Percentiles rank a stretch among this genome's conserved stretches.
Conservation (phyloP, 35 echinoderm and acorn worm genomes). For the Heliocidaris erythrogramma region DNA sequence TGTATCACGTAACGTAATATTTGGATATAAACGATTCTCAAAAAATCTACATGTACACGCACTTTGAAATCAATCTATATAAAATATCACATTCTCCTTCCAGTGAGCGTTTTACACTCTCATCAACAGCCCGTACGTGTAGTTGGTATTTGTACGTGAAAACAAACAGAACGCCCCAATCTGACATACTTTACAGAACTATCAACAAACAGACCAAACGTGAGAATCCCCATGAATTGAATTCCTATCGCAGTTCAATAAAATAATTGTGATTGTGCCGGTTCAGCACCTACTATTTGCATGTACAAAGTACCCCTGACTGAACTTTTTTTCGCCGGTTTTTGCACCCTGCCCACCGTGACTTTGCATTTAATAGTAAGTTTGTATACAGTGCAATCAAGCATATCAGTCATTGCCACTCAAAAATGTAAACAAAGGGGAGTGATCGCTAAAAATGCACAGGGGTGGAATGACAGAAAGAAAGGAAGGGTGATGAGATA, state of each 20-base stretch:
- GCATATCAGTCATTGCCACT: neutral
- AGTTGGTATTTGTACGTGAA: neutral
- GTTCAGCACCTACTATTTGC: neutral
- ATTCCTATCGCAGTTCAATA: neutral
- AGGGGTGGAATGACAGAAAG: neutral
- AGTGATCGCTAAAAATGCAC: neutral
- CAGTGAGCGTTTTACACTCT: no score
- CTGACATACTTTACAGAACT: neutral
- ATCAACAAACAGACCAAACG: neutral
- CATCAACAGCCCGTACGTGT: neutral
- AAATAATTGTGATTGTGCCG: neutral
- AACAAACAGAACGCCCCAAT: neutral
- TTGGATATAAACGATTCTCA: no score
- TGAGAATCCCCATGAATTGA: neutral
- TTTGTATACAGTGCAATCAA: neutral
- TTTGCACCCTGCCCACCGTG: neutral
- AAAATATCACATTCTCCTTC: no score
- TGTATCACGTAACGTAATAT: no score
- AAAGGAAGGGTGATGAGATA: no score
- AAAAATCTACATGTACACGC: no score
- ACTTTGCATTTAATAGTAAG: neutral
- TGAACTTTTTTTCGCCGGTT: neutral
- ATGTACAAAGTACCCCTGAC: neutral
- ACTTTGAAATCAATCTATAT: no score
- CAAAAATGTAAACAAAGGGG: neutral